Conservation (phyloP, 2,113 vertebrate species). For the Paradoxurus hermaphroditus region DNA sequence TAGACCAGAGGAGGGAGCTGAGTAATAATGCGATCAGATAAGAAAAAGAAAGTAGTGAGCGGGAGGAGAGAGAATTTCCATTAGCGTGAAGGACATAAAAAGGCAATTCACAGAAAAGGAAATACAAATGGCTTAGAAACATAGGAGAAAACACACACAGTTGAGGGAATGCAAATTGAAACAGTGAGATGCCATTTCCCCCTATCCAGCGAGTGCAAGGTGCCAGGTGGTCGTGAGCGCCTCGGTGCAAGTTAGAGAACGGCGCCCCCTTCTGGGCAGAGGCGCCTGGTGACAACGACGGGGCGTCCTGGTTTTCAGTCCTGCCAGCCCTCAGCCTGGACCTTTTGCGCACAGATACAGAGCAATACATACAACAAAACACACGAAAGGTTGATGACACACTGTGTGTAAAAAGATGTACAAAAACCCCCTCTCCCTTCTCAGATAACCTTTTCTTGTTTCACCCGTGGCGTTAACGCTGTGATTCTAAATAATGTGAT, state of each 20-base stretch:
- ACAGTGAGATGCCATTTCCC: background rate
- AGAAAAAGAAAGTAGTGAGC: conserved; percentile 21
- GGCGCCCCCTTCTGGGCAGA: background rate
- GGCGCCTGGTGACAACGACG: fast-evolving
- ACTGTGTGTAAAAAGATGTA: background rate
- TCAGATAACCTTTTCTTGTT: background rate
- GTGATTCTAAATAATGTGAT: background rate
- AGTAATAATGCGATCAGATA: conserved; percentile 22
- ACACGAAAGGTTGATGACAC: background rate
- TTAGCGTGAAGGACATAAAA: background rate
- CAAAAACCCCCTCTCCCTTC: background rate
- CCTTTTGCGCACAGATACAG: background rate
- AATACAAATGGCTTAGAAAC: background rate
- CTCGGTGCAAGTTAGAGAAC: background rate
- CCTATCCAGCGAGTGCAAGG: background rate
- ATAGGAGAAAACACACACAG: background rate
- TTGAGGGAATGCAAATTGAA: background rate
- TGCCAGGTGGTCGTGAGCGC: fast-evolving
- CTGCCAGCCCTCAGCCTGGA: background rate
- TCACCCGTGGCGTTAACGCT: background rate
- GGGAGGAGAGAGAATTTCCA: background rate
- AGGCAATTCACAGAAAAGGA: background rate
- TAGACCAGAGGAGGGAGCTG: background rate
- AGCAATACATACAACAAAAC: background rate
- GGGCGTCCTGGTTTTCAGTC: background rate